A percentile compares a stretch with the other conserved stretches of the same genome.
phyloP scores from a whole-genome alignment of 1,140 invertebrate species.

The Lasaia peninsularis region DNA sequence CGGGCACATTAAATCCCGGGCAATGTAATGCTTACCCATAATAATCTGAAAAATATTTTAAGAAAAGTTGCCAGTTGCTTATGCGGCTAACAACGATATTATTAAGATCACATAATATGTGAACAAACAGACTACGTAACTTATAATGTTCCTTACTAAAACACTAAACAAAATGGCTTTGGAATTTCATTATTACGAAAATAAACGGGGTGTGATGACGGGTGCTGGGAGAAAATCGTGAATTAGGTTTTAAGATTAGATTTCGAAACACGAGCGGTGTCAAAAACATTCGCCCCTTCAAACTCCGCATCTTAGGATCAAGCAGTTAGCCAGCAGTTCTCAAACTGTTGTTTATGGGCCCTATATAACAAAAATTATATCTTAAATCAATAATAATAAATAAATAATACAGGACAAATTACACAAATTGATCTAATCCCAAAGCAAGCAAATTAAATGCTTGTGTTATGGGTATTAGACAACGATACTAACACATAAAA shows the following conservation, averaged over 20 bases:
- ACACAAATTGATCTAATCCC: no score
- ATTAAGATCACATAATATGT: background rate
- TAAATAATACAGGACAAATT: no score
- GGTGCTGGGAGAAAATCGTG: constrained; percentile 26
- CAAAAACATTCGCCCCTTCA: constrained; percentile 29
- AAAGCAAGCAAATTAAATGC: no score
- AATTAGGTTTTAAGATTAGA: constrained; percentile 44
- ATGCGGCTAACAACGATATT: no score
- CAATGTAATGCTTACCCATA: no score
- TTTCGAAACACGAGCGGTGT: constrained; percentile 40
- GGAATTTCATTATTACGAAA: constrained; percentile 18
- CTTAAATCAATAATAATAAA: no score
- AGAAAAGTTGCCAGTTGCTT: no score
- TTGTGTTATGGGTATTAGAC: no score
- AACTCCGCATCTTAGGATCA: no score
- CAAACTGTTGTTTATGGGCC: background rate
- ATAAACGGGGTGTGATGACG: constrained; percentile 27
- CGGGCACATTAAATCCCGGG: no score
- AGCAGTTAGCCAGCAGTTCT: background rate
- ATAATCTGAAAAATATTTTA: no score
- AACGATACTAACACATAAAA: no score
- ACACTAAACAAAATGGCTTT: background rate
- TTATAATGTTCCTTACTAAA: background rate
- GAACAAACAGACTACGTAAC: background rate
- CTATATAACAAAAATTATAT: background rate